Percentiles rank a stretch among this genome's conserved stretches.
phyloP scores from a whole-genome alignment of 2,113 vertebrate species.

The Zosterops pallidus region DNA sequence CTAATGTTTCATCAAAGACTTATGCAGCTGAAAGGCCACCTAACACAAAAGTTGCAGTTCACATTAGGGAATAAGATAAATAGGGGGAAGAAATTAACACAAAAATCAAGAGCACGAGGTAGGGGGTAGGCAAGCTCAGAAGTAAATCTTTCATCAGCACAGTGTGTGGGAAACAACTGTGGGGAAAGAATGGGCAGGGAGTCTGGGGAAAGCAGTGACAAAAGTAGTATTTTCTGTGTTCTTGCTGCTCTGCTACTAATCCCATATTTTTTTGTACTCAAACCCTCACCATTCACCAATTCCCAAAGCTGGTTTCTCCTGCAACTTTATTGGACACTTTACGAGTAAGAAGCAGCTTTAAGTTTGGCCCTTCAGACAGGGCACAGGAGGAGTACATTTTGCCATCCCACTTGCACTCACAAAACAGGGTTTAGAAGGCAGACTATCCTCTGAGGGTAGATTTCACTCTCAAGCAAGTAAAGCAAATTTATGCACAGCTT shows the following conservation, averaged over 20 bases:
- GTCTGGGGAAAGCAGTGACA: background rate
- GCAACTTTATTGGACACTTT: background rate
- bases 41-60: background rate
- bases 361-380: background rate
- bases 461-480: background rate
- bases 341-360: background rate
- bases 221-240: background rate
- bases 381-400: rapidly evolving
- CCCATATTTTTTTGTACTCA: background rate
- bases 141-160: background rate
- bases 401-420: background rate
- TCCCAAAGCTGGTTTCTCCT: background rate
- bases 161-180: background rate
- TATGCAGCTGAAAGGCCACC: background rate
- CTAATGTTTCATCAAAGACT: background rate
- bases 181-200: background rate
- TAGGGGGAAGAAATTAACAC: background rate
- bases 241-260: background rate
- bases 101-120: background rate
- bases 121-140: background rate
- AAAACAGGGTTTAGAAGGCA: background rate
- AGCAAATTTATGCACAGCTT: background rate
- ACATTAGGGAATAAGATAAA: background rate
- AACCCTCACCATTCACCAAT: rapidly evolving
- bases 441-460: background rate